Conservation (phyloP, 1,140 invertebrate species). For the Maniola jurtina region DNA sequence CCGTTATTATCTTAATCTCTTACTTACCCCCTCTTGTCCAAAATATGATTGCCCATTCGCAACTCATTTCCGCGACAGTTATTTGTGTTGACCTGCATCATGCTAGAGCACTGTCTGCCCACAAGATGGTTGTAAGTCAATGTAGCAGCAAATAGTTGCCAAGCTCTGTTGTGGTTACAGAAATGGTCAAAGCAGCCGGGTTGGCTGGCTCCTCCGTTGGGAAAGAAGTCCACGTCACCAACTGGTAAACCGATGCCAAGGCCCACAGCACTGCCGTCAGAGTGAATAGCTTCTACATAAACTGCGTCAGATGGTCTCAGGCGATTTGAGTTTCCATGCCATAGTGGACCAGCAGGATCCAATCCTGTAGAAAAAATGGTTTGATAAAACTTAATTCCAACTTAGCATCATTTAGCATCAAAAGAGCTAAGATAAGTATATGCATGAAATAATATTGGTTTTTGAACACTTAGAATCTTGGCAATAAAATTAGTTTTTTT, state of each 20-base stretch:
- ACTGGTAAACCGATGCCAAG: conserved; percentile 75
- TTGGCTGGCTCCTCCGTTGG: conserved; percentile 83
- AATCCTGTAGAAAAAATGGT: conserved; percentile 11
- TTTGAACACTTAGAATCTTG: too few species aligned
- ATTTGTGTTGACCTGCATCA: conserved; percentile 39
- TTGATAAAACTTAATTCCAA: too few species aligned
- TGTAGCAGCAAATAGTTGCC: conserved; percentile 79
- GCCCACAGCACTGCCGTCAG: conserved; percentile 83
- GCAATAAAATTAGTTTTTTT: too few species aligned
- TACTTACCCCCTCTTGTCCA: conserved; percentile 38
- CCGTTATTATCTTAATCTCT: too few species aligned
- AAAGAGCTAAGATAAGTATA: too few species aligned
- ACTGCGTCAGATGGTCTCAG: conserved; percentile 75
- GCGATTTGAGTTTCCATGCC: conserved; percentile 76
- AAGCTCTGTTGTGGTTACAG: conserved; percentile 82
- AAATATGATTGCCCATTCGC: conserved; percentile 49
- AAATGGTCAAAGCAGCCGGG: conserved; percentile 72
- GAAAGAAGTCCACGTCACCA: conserved; percentile 87
- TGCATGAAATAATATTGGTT: too few species aligned
- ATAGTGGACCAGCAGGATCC: conserved; percentile 40
- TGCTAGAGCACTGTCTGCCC: conserved; percentile 39
- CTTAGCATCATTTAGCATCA: too few species aligned
- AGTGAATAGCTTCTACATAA: conserved; percentile 86
- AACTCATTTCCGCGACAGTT: conserved; percentile 40
- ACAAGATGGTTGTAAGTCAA: conserved; percentile 49